Evolutionary conservation across 92 coral and sea anemone species (phyloP), one percentile per base, ranked within the genome.

Genomic region (Epizoanthus rinbou): DNA sequence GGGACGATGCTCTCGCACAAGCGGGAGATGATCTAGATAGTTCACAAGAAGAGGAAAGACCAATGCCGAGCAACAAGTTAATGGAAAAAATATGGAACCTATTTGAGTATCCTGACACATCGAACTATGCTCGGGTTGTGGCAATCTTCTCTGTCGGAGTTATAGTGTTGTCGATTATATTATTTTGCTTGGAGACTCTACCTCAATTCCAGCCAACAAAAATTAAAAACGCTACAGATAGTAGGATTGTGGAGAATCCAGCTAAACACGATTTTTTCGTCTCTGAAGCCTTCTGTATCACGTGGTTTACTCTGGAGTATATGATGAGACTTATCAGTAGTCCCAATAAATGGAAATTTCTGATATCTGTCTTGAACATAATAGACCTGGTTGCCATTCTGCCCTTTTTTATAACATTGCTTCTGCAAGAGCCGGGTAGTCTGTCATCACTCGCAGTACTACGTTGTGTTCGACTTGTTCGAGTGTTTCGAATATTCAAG

Each of bases 71-170:
- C 68, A 94, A 97, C 75, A 90, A 87, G 21, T 18, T 94, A 14
- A 95, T 94, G 90, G 79, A 98, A 71, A 83, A 84, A 54, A 76
- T 94, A 17, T 97, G 99, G 99, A 90, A 91, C 25, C 69, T 92
- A 31, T 97, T 97, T 64, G 99, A 97, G 57, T 89, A 97, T 24
- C 99, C 99, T 22, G 99, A 97, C 31, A 97, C 99, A 0, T 97
- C 99, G 15, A 81, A 78, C 47, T 76, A 69, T 13, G 99, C 99
- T 8, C 86, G 98, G 54, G 95, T 64, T 15, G 88, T 92, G 33
- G 99, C 99, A 18, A 89, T 97, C 31, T 85, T 95, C 43, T 94
- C 98, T 10, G 90, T 97, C 3, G 79, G 85, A 4, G 87, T 97
- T 1, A 97, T 97, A 41, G 83, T 97, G 25, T 64, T 97, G 53